These are phyloP conservation scores for Selene dorsalis DNA, from an alignment of 2,797 vertebrate genomes.

Conservation along the genomic window DNA sequence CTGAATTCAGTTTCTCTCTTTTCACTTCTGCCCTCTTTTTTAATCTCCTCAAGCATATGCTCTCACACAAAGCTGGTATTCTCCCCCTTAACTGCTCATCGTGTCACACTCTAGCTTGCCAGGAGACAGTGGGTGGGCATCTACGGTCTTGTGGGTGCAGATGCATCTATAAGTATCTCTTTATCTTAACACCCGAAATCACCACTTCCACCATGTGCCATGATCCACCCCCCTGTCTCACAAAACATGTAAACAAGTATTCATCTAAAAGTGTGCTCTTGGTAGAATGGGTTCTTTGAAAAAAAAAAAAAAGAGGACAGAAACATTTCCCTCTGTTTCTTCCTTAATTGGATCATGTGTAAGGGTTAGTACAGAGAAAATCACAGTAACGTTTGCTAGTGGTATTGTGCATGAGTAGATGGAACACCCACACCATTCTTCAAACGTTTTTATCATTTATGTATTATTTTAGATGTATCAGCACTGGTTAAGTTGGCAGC, in stretches of 20 bases:
- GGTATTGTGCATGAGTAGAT: background rate
- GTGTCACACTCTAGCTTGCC: slow-evolving; percentile 74
- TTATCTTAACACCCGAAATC: slow-evolving; percentile 55
- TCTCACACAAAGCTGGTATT: slow-evolving; percentile 74
- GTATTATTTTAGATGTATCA: background rate
- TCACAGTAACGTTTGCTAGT: background rate
- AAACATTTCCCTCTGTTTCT: background rate
- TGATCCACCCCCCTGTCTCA: slow-evolving; percentile 21
- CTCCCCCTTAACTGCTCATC: slow-evolving; percentile 56
- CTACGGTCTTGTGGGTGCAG: slow-evolving; percentile 64
- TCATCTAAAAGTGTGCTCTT: slow-evolving; percentile 37
- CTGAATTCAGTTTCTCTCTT: slow-evolving; percentile 59
- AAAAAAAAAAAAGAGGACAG: background rate
- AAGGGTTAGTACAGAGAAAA: background rate
- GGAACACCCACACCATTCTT: background rate
- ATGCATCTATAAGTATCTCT: slow-evolving; percentile 64
- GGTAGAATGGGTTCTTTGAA: slow-evolving; percentile 2
- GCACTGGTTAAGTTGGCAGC: background rate
- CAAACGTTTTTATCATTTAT: background rate
- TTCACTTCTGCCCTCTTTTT: slow-evolving; percentile 64
- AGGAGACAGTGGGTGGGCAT: slow-evolving; percentile 70
- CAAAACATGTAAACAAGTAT: slow-evolving; percentile 62
- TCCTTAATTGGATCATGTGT: background rate
- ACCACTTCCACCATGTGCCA: slow-evolving; percentile 48
- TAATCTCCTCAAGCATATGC: slow-evolving; percentile 64